Conservation (phyloP, 53 echinoderm and acorn worm species). For the Apostichopus leukothele region DNA sequence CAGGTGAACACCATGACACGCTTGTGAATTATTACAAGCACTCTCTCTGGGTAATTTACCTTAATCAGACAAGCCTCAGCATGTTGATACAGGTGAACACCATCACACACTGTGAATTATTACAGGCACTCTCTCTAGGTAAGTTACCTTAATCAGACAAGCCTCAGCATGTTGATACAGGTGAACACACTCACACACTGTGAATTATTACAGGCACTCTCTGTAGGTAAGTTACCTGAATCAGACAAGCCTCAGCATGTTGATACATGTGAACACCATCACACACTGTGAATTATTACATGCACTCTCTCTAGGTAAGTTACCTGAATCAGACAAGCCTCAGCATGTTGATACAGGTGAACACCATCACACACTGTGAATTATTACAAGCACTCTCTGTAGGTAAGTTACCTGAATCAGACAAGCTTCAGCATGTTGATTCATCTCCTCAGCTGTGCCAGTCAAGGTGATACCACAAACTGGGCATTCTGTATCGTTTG, state of each 20-base stretch:
- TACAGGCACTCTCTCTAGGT: too few species aligned
- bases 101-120: too few species aligned
- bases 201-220: too few species aligned
- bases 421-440: slow-evolving; percentile 86
- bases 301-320: not conserved
- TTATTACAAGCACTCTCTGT: too few species aligned
- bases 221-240: slow-evolving; percentile 46
- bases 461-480: slow-evolving; percentile 60
- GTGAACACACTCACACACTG: slow-evolving; percentile 25
- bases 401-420: slow-evolving; percentile 59
- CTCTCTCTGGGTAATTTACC: slow-evolving; percentile 17
- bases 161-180: slow-evolving; percentile 82
- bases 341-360: slow-evolving; percentile 73
- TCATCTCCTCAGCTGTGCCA: slow-evolving; percentile 75
- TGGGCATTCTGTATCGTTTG: slow-evolving; percentile 51
- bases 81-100: slow-evolving; percentile 60
- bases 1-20: not conserved
- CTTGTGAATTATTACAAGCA: too few species aligned
- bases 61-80: slow-evolving; percentile 81
- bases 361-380: too few species aligned
- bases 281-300: too few species aligned
- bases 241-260: slow-evolving; percentile 83
- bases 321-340: slow-evolving; percentile 75
- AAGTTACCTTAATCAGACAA: slow-evolving; percentile 70
- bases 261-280: slow-evolving; percentile 43